A percentile compares a stretch with the other conserved stretches of the same genome.
phyloP scores from a whole-genome alignment of 2,113 vertebrate species.

The Hippocampus guttulatus region DNA sequence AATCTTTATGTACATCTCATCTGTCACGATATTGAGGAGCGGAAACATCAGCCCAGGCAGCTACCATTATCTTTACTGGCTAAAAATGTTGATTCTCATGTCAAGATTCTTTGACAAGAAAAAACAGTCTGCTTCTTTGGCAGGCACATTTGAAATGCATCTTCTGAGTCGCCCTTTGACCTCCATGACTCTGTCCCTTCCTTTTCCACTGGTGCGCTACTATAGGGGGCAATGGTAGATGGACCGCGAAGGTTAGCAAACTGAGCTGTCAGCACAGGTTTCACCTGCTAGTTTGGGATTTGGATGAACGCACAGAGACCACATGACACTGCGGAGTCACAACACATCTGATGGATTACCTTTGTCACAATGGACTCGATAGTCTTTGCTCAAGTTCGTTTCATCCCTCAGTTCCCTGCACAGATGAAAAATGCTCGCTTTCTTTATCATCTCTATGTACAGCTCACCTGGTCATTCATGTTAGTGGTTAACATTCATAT shows the following conservation, averaged over 20 bases:
- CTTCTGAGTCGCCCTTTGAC: conserved; percentile 41
- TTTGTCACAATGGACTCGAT: conserved; percentile 10
- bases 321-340: conserved; percentile 25
- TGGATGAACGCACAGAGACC: conserved; percentile 7
- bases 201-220: conserved; percentile 32
- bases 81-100: not conserved
- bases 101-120: conserved; percentile 40
- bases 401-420: not conserved
- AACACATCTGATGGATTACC: conserved; percentile 24
- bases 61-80: too few relatives aligned
- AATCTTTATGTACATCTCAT: too few relatives aligned
- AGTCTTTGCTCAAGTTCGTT: conserved; percentile 8
- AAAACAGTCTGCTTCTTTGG: conserved; percentile 33
- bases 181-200: conserved; percentile 44
- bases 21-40: too few relatives aligned
- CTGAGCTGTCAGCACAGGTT: conserved; percentile 51
- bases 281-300: conserved; percentile 16
- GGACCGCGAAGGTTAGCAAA: conserved; percentile 46
- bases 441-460: not conserved
- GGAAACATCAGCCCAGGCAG: too few relatives aligned
- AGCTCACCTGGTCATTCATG: not conserved
- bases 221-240: not conserved
- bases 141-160: conserved; percentile 42
- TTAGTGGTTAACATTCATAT: not conserved
- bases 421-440: not conserved